These are phyloP conservation scores for Cryptoprocta ferox DNA, from an alignment of 2,797 vertebrate genomes.

Conservation along the genomic window DNA sequence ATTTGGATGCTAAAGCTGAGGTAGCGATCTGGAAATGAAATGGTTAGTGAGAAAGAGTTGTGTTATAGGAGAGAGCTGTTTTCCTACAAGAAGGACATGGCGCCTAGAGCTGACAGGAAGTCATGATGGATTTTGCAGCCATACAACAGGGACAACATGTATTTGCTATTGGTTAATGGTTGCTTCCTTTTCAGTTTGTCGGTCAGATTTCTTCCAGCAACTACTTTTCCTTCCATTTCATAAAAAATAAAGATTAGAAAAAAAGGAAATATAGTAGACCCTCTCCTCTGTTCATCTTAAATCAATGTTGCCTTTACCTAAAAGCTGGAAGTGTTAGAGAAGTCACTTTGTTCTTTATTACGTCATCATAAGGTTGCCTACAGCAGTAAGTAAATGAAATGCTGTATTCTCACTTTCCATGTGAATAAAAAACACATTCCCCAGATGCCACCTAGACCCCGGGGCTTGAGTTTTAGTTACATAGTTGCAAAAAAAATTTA, in stretches of 20 bases:
- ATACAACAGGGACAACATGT: background rate
- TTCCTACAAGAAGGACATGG: background rate
- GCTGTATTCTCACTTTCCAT: background rate
- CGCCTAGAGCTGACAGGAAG: background rate
- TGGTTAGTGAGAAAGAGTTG: background rate
- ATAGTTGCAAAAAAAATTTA: background rate
- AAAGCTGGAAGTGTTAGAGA: background rate
- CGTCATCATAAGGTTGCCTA: background rate
- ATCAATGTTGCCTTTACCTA: background rate
- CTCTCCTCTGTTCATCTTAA: background rate
- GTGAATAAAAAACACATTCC: background rate
- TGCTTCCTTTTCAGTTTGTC: background rate
- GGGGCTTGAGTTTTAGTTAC: background rate
- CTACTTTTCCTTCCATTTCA: conserved; percentile 7
- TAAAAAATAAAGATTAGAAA: background rate
- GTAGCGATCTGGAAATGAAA: conserved; percentile 10
- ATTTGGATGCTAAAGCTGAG: background rate
- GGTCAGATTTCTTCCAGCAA: background rate
- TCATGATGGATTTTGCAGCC: conserved; percentile 7
- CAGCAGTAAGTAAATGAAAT: background rate
- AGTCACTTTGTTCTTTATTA: background rate
- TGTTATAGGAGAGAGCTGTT: background rate
- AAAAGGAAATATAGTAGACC: background rate
- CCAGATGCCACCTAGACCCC: background rate
- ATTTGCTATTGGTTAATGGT: background rate